A percentile compares a stretch with the other conserved stretches of the same genome.
phyloP scores from a whole-genome alignment of 2,113 vertebrate species.

The Aramus guarauna region DNA sequence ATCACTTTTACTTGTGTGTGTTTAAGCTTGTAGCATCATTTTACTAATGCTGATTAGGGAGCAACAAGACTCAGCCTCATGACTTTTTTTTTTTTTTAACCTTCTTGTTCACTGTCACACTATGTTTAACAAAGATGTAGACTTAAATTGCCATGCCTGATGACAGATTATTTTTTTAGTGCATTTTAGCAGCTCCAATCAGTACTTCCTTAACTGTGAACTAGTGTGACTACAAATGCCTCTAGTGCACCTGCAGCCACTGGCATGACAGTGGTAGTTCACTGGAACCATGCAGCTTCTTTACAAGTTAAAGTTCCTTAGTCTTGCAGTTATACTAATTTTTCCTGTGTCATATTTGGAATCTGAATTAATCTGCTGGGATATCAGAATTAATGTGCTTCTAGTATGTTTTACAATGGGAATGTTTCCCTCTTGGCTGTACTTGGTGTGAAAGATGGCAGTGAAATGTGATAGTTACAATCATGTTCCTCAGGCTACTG shows the following conservation, averaged over 20 bases:
- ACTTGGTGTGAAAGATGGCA: background rate
- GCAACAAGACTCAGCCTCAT: background rate
- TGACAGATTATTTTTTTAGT: background rate
- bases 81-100: background rate
- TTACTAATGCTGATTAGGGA: background rate
- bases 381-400: background rate
- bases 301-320: background rate
- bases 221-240: background rate
- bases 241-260: background rate
- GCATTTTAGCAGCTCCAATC: background rate
- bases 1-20: background rate
- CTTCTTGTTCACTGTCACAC: background rate
- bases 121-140: background rate
- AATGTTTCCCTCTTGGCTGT: background rate
- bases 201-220: background rate
- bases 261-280: background rate
- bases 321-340: background rate
- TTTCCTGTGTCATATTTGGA: background rate
- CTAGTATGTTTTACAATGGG: background rate
- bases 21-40: background rate
- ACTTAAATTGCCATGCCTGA: background rate
- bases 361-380: background rate
- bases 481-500: background rate
- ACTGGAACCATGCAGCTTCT: background rate
- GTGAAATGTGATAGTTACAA: background rate